Evolutionary conservation across 2,113 vertebrate genomes (phyloP), one percentile per base, ranked within the genome.

Genomic region (Sprattus sprattus): DNA sequence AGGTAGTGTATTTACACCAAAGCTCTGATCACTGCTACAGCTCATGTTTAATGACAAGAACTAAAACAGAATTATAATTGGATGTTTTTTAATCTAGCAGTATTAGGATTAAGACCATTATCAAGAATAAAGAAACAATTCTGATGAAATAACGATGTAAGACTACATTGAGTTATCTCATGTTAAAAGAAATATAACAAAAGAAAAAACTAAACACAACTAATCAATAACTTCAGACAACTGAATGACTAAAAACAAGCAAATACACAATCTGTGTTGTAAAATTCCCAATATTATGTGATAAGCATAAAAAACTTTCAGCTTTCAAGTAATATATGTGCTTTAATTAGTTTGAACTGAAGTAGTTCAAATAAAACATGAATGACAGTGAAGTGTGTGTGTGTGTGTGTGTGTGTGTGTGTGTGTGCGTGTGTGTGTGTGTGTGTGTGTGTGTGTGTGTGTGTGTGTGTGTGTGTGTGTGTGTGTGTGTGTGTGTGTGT

Each of bases 1-100:
- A 95, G 98, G 98, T 99, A 92, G 2, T 16, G 6, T 44, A 16
- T 7, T 0, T 9, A 22, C 18, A 18, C 16, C 39, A 39, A 39
- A 39, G 39, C 39, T 39, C 39, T n/a, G n/a, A n/a, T 39, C 39
- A 39, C 39, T 39, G 0, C 6, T 49, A 49, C 47, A 9, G 47
- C 13, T 49, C 47, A 49, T 49, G 9, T 8, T 49, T 49, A 49
- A 49, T 49, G 47, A 13, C 9, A 9, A 13, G 47, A 9, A 11
- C 13, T 9, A 2, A 49, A 49, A 49, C 13, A 49, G 8, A 10
- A 49, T 49, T 49, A 49, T 9, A 49, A 49, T 39, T 39, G 39
- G 47, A 49, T 49, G 2, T 47, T 49, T 49, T 10, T 49, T 11
- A 49, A 49, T 49, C 47, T 49, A 49, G 46, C 2, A 47, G 46